Base-by-base conservation (phyloP, 2,797 vertebrate genomes). In the Glyptemys insculpta region DNA sequence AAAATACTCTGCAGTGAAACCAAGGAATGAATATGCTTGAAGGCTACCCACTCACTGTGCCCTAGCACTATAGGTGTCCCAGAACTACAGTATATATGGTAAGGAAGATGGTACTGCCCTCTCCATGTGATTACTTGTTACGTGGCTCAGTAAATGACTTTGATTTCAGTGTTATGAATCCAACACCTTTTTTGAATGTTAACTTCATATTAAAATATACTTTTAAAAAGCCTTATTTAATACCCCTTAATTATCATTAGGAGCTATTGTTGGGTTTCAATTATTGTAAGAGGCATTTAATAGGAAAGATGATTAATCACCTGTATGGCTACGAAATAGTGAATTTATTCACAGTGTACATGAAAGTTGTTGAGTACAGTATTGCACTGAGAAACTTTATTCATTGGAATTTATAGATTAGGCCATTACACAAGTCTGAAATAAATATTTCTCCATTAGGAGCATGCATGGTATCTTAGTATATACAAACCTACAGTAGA, bases 391-490 rank as follows among this genome's bases (percentile, higher is more conserved):
- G 89, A 91, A 90, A 34, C 79, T 8, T 85, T 2, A 81, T 80
- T 88, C 53, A 82, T 5, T 59, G 68, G 81, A 37, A 92, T 89
- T 85, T 92, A 57, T 34, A 76, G 79, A 86, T 85, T 50, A 93
- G 76, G 25, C 37, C 50, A 86, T 34, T 85, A 54, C 85, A 59
- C 4, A 56, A 81, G 8, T 47, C n/a, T 37, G 37, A 94, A 56
- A 68, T 54, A 94, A 95, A 29, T 94, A 93, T 87, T 87, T 96
- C 87, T 19, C 52, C 34, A 79, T 44, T 54, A 91, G 41, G 50
- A 93, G 65, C 54, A 78, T 79, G 25, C 49, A 16, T 91, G 90
- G 50, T 86, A 19, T 65, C 54, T 90, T 44, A 50, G 5, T 15
- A 27, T n/a, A 65, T 54, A 44, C 5, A 87, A 52, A 80, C 47